A percentile compares a stretch with the other conserved stretches of the same genome.
These are phyloP conservation scores for Euproctis similis DNA, from an alignment of 2,888 invertebrate species.

Conservation along the genomic window DNA sequence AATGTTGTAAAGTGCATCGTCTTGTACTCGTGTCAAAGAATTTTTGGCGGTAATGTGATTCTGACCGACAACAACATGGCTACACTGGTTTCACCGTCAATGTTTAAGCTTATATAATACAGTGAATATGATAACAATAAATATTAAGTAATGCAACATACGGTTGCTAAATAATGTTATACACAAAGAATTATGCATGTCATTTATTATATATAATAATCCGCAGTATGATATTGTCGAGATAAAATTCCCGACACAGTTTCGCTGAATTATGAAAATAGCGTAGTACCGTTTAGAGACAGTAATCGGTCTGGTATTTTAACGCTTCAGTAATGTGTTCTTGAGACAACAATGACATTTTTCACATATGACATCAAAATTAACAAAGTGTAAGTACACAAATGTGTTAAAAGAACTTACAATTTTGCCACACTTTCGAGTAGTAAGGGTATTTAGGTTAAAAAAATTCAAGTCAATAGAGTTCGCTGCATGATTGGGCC, in stretches of 20 bases:
- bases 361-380: slow-evolving; percentile 25
- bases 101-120: slow-evolving; percentile 35
- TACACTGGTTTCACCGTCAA: slow-evolving; percentile 33
- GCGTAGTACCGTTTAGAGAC: slow-evolving; percentile 26
- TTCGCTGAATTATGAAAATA: slow-evolving; percentile 31
- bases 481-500: no score
- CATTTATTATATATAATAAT: slow-evolving; percentile 42
- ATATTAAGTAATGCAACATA: slow-evolving; percentile 32
- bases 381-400: slow-evolving; percentile 22
- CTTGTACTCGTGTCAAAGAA: no score
- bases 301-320: slow-evolving; percentile 40
- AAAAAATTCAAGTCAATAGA: no score
- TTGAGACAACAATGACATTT: slow-evolving; percentile 22
- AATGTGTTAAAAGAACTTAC: no score
- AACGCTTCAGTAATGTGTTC: slow-evolving; percentile 30
- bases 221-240: slow-evolving; percentile 33
- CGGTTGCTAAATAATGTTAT: slow-evolving; percentile 35
- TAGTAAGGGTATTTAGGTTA: no score
- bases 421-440: no score
- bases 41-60: no score
- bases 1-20: neutral
- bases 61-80: no score
- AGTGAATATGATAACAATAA: slow-evolving; percentile 42
- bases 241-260: slow-evolving; percentile 46
- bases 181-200: slow-evolving; percentile 34